phyloP scores from a whole-genome alignment of 2,888 invertebrate genomes.

The Strigamia transsilvanica region DNA sequence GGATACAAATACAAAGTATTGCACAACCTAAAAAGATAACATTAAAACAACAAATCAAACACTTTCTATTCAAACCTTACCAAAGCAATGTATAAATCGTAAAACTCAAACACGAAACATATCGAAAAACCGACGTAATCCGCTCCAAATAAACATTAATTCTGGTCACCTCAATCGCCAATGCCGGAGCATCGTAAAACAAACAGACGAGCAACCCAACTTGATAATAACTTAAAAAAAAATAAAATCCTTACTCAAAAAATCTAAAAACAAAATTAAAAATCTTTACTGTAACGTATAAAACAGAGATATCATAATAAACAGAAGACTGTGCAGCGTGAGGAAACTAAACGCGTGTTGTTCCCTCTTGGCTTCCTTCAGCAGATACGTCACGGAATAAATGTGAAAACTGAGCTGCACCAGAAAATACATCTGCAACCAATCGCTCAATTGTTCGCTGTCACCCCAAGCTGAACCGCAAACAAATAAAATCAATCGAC shows the following conservation, averaged over 20 bases:
- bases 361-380: not conserved
- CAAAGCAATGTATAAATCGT: not conserved
- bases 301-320: conserved; percentile 20
- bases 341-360: conserved; percentile 21
- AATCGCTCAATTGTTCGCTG: not conserved
- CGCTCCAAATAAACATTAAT: not conserved
- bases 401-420: conserved; percentile 36
- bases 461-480: not conserved
- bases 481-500: not conserved
- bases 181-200: not conserved
- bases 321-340: not conserved
- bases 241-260: not conserved
- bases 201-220: conserved; percentile 20
- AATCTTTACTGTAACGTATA: conserved; percentile 1
- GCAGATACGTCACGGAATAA: not conserved
- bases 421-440: not conserved
- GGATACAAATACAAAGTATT: conserved; percentile 28
- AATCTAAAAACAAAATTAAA: no score
- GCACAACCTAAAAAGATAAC: not conserved
- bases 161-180: not conserved
- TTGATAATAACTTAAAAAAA: conserved; percentile 4
- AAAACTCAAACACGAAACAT: not conserved
- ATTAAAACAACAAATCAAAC: not conserved
- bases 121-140: not conserved
- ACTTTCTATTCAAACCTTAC: not conserved